phyloP scores from a whole-genome alignment of 2,888 invertebrate species.

The Drosophila meridiana region DNA sequence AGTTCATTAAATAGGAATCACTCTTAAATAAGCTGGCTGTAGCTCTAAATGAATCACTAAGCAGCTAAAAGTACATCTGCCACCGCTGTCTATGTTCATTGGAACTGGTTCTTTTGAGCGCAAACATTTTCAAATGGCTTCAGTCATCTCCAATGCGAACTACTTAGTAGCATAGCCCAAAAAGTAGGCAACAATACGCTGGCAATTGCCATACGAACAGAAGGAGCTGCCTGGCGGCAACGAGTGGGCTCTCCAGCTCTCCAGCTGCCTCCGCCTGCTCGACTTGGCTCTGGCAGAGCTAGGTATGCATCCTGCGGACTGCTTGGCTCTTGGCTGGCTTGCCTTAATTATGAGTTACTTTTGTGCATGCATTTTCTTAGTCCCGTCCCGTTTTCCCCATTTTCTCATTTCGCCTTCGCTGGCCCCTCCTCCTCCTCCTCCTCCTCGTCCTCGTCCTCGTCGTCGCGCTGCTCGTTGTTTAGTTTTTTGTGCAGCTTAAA shows the following conservation, averaged over 20 bases:
- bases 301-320: constrained; percentile 34
- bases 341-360: constrained; percentile 80
- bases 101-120: constrained; percentile 3
- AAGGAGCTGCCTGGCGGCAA: constrained; percentile 37
- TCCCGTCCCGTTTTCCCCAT: constrained; percentile 36
- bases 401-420: constrained; percentile 29
- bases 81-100: neutral
- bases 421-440: neutral
- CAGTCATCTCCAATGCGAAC: constrained; percentile 28
- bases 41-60: too few species aligned
- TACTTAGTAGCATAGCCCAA: constrained; percentile 38
- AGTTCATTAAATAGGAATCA: neutral
- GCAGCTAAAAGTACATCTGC: neutral
- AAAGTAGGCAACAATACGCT: constrained; percentile 59
- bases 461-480: constrained; percentile 38
- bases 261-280: neutral
- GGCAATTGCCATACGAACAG: constrained; percentile 56
- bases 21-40: neutral
- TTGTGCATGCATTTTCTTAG: constrained; percentile 75
- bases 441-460: neutral
- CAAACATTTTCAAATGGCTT: neutral
- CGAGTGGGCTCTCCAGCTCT: constrained; percentile 10
- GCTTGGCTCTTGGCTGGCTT: constrained; percentile 46
- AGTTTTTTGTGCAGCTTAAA: constrained; percentile 65
- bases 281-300: constrained; percentile 18